Evolutionary conservation across 2,888 invertebrate species (phyloP).

Genomic region (Drosophila barbarae): DNA sequence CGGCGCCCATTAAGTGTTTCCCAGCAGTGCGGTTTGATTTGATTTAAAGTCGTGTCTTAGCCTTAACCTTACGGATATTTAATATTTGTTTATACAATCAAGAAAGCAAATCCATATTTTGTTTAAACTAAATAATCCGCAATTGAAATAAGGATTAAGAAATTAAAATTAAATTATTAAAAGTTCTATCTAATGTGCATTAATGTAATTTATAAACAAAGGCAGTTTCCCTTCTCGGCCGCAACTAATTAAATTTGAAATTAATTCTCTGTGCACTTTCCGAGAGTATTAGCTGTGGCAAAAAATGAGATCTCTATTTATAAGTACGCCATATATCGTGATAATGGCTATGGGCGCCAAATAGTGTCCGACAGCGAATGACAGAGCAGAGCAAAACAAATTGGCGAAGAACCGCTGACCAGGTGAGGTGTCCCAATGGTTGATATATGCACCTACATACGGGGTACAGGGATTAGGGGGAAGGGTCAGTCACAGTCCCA

Average conservation of each 20-base stretch:
- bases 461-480: not conserved
- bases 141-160: too few species aligned
- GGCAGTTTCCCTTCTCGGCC: not conserved
- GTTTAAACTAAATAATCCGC: too few species aligned
- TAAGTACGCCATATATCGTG: conserved; percentile 14
- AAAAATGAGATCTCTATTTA: conserved; percentile 29
- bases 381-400: conserved; percentile 39
- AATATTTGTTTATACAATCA: not conserved
- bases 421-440: conserved; percentile 39
- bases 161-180: not conserved
- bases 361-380: conserved; percentile 33
- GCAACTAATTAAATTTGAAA: not conserved
- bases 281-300: conserved; percentile 11
- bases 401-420: conserved; percentile 50
- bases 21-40: not conserved
- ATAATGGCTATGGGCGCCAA: conserved; percentile 33
- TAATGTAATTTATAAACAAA: not conserved
- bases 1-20: conserved; percentile 9
- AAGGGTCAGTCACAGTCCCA: not conserved
- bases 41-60: not conserved
- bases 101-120: not conserved
- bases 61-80: not conserved
- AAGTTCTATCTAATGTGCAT: not conserved
- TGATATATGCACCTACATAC: conserved; percentile 5
- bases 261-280: conserved; percentile 10